Evolutionary conservation across 2,888 invertebrate species (phyloP).

Genomic region (Eilema griseolum): DNA sequence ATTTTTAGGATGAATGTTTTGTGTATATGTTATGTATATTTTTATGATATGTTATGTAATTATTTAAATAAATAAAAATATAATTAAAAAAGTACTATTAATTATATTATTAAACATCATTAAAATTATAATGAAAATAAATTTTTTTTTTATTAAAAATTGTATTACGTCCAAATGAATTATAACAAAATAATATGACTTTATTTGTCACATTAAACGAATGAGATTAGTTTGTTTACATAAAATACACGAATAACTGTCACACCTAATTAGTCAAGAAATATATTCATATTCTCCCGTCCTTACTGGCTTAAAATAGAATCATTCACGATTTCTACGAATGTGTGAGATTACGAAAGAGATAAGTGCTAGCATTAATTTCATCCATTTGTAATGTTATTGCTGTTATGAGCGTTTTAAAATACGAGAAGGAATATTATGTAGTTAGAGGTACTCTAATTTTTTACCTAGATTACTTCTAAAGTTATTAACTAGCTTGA

Average conservation of each 20-base stretch:
- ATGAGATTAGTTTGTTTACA: slow-evolving; percentile 17
- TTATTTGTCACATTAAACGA: slow-evolving; percentile 18
- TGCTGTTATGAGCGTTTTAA: not conserved
- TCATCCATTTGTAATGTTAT: not conserved
- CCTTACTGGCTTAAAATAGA: slow-evolving; percentile 5
- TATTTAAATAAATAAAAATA: too few species aligned
- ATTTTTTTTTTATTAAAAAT: too few species aligned
- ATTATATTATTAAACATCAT: too few species aligned
- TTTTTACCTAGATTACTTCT: too few species aligned
- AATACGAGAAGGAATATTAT: not conserved
- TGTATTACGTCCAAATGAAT: too few species aligned
- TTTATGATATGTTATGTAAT: too few species aligned
- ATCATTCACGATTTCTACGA: not conserved
- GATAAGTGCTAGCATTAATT: slow-evolving; percentile 4
- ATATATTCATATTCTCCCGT: not conserved
- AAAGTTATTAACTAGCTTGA: too few species aligned
- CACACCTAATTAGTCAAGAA: slow-evolving; percentile 6
- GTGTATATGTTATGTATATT: too few species aligned
- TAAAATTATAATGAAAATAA: too few species aligned
- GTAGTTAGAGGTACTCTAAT: not conserved
- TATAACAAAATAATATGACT: too few species aligned
- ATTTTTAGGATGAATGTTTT: too few species aligned
- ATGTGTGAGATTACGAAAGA: not conserved
- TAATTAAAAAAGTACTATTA: too few species aligned
- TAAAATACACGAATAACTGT: slow-evolving; percentile 18